Evolutionary conservation across 2,888 invertebrate genomes (phyloP).

Genomic region (Drosophila kuntzei): DNA sequence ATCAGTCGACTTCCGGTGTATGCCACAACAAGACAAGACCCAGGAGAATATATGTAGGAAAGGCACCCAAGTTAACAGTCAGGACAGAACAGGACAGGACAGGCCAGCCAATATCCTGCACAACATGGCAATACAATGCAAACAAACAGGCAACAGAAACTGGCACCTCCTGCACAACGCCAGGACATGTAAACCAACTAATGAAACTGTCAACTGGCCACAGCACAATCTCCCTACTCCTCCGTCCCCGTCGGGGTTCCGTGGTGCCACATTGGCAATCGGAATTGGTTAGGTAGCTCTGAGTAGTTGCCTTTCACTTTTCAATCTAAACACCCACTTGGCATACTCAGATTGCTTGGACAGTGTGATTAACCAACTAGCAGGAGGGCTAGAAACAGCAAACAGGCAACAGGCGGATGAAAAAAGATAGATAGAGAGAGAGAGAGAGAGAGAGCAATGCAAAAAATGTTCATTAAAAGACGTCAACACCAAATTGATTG

Average conservation of each 20-base stretch:
- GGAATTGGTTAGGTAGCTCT: conserved; percentile 8
- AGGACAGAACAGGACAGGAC: conserved; percentile 27
- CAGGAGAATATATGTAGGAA: background rate
- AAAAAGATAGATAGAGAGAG: background rate
- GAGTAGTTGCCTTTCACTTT: conserved; percentile 32
- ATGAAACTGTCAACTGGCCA: conserved; percentile 80
- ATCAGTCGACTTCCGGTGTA: conserved; percentile 72
- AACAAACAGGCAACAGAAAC: conserved; percentile 62
- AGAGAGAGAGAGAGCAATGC: background rate
- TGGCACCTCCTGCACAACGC: conserved; percentile 28
- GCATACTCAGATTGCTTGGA: conserved; percentile 13
- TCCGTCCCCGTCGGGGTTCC: background rate
- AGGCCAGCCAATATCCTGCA: conserved; percentile 74
- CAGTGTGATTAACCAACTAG: conserved; percentile 22
- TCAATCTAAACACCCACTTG: conserved; percentile 14
- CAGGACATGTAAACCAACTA: conserved; percentile 76
- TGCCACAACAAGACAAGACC: conserved; percentile 59
- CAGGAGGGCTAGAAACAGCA: background rate
- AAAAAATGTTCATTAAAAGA: conserved; percentile 65
- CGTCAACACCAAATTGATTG: conserved; percentile 69
- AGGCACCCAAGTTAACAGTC: conserved; percentile 5
- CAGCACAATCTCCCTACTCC: conserved; percentile 40
- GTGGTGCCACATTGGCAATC: conserved; percentile 11
- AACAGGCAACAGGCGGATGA: conserved; percentile 51
- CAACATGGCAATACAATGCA: conserved; percentile 77